Evolutionary conservation across 2,888 invertebrate genomes (phyloP).

Genomic region (Pseudanteris insignis): DNA sequence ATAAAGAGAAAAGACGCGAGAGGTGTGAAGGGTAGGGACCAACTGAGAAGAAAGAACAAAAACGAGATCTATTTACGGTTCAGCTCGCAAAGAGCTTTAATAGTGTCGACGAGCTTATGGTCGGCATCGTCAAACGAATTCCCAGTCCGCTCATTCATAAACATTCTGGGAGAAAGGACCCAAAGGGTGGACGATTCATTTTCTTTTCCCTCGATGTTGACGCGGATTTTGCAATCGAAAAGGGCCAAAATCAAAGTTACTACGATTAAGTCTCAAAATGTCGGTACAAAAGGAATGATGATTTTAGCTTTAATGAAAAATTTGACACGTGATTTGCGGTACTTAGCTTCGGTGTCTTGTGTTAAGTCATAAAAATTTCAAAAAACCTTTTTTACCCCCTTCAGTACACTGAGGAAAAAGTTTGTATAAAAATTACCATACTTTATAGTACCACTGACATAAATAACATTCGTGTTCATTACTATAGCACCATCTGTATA

Average conservation of each 20-base stretch:
- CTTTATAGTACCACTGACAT: too few relatives aligned
- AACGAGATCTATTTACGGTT: conserved; percentile 22
- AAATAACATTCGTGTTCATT: too few relatives aligned
- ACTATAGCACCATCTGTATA: too few relatives aligned
- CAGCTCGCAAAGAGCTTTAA: conserved; percentile 27
- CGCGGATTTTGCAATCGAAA: conserved; percentile 17
- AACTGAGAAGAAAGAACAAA: conserved; percentile 13
- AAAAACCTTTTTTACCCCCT: too few relatives aligned
- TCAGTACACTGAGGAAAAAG: too few relatives aligned
- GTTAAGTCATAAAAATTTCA: too few relatives aligned
- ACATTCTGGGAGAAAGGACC: conserved; percentile 20
- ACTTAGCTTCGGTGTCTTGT: too few relatives aligned
- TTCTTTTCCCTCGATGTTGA: conserved; percentile 15
- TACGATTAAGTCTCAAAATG: too few relatives aligned
- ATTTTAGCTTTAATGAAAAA: too few relatives aligned
- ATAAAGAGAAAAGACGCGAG: conserved; percentile 15
- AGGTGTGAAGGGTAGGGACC: conserved; percentile 2
- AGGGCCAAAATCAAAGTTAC: background rate
- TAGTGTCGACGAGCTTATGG: conserved; percentile 21
- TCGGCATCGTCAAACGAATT: conserved; percentile 32
- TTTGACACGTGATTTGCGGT: too few relatives aligned
- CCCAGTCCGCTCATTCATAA: conserved; percentile 34
- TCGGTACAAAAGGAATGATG: too few relatives aligned
- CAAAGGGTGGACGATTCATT: conserved; percentile 17
- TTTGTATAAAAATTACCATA: too few relatives aligned